Conservation (phyloP, 2,888 invertebrate genomes). For the Didymodactylos carnosus region DNA sequence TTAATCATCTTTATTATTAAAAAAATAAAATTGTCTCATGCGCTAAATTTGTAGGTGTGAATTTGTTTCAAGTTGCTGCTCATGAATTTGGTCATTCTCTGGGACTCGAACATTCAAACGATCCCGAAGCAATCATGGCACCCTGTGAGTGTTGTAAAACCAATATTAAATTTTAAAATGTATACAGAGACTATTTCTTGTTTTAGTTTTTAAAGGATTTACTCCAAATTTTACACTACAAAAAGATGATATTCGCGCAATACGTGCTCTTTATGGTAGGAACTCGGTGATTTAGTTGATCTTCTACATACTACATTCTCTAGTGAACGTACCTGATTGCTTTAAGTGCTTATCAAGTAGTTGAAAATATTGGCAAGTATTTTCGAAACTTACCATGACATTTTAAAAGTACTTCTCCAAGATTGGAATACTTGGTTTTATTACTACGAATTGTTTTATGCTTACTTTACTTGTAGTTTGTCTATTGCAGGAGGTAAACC, state of each 20-base stretch:
- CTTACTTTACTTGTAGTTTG: too few species aligned
- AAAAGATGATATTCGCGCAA: slow-evolving; percentile 25
- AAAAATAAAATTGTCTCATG: neutral
- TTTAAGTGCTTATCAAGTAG: too few species aligned
- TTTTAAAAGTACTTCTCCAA: too few species aligned
- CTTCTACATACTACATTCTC: too few species aligned
- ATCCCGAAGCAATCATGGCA: slow-evolving; percentile 27
- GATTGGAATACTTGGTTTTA: too few species aligned
- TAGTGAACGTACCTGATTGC: too few species aligned
- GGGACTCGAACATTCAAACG: slow-evolving; percentile 29
- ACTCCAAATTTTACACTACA: slow-evolving; percentile 25
- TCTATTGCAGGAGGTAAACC: neutral
- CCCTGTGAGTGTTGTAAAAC: slow-evolving; percentile 22
- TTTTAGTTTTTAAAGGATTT: slow-evolving; percentile 20
- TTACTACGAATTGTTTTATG: too few species aligned
- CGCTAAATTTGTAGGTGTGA: slow-evolving; percentile 21
- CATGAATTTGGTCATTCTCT: slow-evolving; percentile 33
- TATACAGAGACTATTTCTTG: too few species aligned
- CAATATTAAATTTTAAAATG: too few species aligned
- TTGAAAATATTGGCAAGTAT: too few species aligned
- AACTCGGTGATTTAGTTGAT: neutral
- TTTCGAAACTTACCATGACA: too few species aligned
- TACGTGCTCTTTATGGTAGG: slow-evolving; percentile 25
- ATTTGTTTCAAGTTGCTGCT: slow-evolving; percentile 23
- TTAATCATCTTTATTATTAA: too few species aligned